phyloP scores from a whole-genome alignment of 2,113 vertebrate genomes.

The Paralichthys olivaceus region DNA sequence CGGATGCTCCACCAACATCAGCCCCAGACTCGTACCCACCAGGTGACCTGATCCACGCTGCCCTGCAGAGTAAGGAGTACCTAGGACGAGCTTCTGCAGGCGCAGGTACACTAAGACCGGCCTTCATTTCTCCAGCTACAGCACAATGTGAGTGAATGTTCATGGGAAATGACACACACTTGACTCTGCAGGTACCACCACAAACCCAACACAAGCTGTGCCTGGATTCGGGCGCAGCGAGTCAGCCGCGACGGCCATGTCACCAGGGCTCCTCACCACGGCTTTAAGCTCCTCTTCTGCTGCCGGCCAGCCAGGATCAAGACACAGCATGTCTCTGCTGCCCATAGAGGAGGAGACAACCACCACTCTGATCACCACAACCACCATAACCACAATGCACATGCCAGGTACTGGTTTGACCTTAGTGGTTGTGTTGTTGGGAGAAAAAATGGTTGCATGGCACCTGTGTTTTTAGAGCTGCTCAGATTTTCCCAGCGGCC shows the following conservation, averaged over 20 bases:
- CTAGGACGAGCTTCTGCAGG: constrained; percentile 80
- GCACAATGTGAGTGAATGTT: background rate
- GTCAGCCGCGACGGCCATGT: constrained; percentile 76
- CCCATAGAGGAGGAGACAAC: constrained; percentile 91
- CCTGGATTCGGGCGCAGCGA: constrained; percentile 70
- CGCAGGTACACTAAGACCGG: constrained; percentile 75
- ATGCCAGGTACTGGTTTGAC: constrained; percentile 83
- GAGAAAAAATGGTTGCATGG: background rate
- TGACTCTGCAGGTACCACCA: constrained; percentile 79
- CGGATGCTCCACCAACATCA: constrained; percentile 69
- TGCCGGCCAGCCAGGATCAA: constrained; percentile 62
- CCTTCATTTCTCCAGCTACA: background rate
- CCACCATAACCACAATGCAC: constrained; percentile 92
- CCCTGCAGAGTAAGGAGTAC: constrained; percentile 88
- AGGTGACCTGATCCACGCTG: constrained; percentile 86
- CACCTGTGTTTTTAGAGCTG: background rate
- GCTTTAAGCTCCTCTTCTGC: constrained; percentile 78
- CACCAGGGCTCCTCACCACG: constrained; percentile 85
- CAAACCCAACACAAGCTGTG: constrained; percentile 82
- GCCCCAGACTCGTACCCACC: constrained; percentile 79
- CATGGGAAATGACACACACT: background rate
- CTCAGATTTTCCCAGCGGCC: background rate
- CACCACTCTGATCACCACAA: constrained; percentile 92
- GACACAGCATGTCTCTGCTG: constrained; percentile 74
- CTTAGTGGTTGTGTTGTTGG: background rate